Evolutionary conservation across 2,113 vertebrate genomes (phyloP).

Genomic region (Lichenostomus cassidix): DNA sequence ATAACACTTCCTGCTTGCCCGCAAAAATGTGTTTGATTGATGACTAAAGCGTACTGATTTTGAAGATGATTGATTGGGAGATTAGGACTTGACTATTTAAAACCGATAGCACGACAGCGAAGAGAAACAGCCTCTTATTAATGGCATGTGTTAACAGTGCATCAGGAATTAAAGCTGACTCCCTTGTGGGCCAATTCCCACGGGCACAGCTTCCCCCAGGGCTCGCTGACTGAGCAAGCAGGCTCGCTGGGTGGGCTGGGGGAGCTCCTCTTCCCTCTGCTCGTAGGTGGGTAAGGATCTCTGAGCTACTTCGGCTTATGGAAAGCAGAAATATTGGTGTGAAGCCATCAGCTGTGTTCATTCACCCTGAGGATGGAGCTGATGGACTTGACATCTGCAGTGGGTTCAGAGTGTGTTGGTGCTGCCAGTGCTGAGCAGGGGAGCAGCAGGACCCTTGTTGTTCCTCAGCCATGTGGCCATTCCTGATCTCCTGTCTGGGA

Average conservation of each 20-base stretch:
- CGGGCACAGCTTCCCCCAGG: neutral
- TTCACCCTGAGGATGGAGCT: neutral
- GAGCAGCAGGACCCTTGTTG: neutral
- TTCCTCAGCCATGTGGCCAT: accelerated
- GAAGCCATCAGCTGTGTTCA: neutral
- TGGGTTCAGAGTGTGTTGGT: accelerated
- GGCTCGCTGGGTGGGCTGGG: neutral
- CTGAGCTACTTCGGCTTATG: neutral
- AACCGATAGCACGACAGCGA: neutral
- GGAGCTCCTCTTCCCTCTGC: neutral
- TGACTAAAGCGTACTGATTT: neutral
- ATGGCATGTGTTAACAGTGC: neutral
- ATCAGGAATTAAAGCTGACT: neutral
- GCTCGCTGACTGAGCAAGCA: neutral
- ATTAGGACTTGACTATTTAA: neutral
- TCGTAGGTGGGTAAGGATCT: neutral
- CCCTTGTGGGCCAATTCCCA: neutral
- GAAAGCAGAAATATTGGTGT: neutral
- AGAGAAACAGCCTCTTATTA: neutral
- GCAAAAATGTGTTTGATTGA: neutral
- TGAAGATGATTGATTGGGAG: slow-evolving; percentile 26
- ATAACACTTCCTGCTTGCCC: neutral
- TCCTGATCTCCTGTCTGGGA: neutral
- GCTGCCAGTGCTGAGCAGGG: neutral
- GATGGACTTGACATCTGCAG: neutral